Evolutionary conservation across 2,888 invertebrate genomes (phyloP).

Genomic region (Entomobrya proxima): DNA sequence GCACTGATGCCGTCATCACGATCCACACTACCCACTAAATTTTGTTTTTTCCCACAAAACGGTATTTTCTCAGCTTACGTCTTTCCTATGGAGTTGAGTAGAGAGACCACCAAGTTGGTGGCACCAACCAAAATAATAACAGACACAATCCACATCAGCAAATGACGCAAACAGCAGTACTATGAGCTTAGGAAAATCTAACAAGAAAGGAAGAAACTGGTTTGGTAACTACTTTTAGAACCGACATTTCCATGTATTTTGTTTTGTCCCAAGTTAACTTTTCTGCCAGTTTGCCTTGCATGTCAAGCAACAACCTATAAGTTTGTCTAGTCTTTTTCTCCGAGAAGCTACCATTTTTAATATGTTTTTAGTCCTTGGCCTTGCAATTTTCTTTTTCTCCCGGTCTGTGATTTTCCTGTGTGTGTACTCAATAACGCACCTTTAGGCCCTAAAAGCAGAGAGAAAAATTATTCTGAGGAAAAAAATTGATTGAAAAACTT

Average conservation of each 20-base stretch:
- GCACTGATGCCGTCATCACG: too few species aligned
- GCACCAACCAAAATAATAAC: too few species aligned
- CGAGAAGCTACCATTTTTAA: too few species aligned
- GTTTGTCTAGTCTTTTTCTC: too few species aligned
- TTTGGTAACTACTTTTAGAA: too few species aligned
- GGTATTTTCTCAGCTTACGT: too few species aligned
- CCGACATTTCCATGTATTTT: background rate
- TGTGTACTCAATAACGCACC: background rate
- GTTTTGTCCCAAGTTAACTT: background rate
- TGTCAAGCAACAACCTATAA: too few species aligned
- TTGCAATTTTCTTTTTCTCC: conserved; percentile 47
- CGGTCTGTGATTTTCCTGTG: conserved; percentile 9
- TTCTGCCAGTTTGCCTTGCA: background rate
- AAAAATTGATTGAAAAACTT: conserved; percentile 53
- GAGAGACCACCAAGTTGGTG: too few species aligned
- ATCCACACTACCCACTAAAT: too few species aligned
- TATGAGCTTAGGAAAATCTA: background rate
- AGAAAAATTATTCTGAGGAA: conserved; percentile 21
- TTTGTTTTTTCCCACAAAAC: too few species aligned
- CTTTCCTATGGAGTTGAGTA: too few species aligned
- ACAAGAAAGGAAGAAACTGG: too few species aligned
- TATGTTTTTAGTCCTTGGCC: conserved; percentile 46
- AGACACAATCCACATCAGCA: background rate
- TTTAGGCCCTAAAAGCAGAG: background rate
- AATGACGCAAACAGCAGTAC: background rate